A percentile compares a stretch with the other conserved stretches of the same genome.
Conservation (phyloP, 2,888 invertebrate species). For the Spilosoma lubricipeda region DNA sequence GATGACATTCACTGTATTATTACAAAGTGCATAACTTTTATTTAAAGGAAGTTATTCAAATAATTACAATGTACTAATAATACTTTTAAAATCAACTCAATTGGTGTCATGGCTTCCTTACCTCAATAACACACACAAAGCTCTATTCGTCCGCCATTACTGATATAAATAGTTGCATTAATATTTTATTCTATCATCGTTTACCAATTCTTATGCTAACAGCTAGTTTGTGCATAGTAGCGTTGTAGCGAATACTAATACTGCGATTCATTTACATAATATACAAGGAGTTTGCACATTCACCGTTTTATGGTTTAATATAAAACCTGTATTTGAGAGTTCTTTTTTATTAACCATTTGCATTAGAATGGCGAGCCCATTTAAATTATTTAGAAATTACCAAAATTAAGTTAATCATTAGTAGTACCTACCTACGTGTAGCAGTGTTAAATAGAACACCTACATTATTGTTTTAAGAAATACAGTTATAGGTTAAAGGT, state of each 20-base stretch:
- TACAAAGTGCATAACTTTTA: neutral
- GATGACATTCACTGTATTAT: neutral
- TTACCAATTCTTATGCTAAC: slow-evolving; percentile 49
- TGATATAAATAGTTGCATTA: slow-evolving; percentile 45
- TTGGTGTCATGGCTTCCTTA: slow-evolving; percentile 11
- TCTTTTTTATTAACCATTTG: neutral
- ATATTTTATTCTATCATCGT: slow-evolving; percentile 41
- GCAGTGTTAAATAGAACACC: too few relatives aligned
- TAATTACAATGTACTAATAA: neutral
- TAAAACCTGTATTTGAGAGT: neutral
- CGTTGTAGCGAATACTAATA: slow-evolving; percentile 47
- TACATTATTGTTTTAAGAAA: too few relatives aligned
- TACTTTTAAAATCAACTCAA: neutral
- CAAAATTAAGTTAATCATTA: too few relatives aligned
- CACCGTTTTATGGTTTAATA: slow-evolving; percentile 6
- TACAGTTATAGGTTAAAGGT: too few relatives aligned
- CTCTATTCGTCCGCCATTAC: slow-evolving; percentile 22
- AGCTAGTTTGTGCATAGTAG: slow-evolving; percentile 41
- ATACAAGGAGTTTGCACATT: slow-evolving; percentile 28
- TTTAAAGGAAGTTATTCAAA: neutral
- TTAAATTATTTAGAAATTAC: neutral
- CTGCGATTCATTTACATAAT: slow-evolving; percentile 46
- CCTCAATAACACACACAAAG: slow-evolving; percentile 24
- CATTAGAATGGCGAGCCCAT: neutral
- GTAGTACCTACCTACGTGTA: too few relatives aligned